Evolutionary conservation across 2,113 vertebrate species (phyloP).

Genomic region (Pelusios castaneus): DNA sequence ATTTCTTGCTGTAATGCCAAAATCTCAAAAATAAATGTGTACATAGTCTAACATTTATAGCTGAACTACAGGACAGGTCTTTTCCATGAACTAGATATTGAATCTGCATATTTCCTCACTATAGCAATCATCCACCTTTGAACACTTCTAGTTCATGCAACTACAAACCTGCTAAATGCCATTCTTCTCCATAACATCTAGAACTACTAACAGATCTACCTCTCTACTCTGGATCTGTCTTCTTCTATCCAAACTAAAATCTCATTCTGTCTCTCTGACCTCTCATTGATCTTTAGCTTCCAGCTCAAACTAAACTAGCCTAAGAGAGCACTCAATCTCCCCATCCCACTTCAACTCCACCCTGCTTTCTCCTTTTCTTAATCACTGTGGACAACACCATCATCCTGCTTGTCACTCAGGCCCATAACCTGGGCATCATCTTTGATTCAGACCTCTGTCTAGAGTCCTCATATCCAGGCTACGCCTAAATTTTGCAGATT

Average conservation of each 20-base stretch:
- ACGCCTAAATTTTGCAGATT: no score
- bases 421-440: no score
- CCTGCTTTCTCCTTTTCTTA: no score
- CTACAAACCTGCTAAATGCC: not conserved
- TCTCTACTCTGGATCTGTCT: not conserved
- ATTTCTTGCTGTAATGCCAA: not conserved
- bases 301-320: not conserved
- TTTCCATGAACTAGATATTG: not conserved
- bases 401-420: no score
- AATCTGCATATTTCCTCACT: not conserved
- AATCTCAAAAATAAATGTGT: not conserved
- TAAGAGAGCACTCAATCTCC: not conserved
- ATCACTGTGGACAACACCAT: no score
- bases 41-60: not conserved
- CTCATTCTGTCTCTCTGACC: not conserved
- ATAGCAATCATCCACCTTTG: not conserved
- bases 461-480: no score
- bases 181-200: not conserved
- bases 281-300: not conserved
- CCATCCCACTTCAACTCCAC: no score
- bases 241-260: not conserved
- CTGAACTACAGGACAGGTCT: not conserved
- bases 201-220: not conserved
- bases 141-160: not conserved
- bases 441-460: no score